These are phyloP conservation scores for Erebia epiphron DNA, from an alignment of 2,888 invertebrate genomes.

Conservation along the genomic window DNA sequence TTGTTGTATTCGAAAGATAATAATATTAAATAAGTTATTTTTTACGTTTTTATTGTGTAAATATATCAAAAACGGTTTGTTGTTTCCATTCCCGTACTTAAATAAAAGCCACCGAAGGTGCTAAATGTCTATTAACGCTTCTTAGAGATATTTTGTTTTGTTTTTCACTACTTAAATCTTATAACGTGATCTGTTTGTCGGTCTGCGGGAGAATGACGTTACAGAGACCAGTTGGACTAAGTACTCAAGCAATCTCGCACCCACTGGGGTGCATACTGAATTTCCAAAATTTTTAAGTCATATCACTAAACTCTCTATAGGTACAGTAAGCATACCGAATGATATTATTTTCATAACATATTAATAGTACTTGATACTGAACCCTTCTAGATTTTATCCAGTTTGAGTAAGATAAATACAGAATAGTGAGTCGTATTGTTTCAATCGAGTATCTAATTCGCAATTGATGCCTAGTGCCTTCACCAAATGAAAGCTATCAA, in stretches of 20 bases:
- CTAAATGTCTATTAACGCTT: slow-evolving; percentile 81
- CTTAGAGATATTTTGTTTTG: slow-evolving; percentile 62
- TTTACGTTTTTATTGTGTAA: slow-evolving; percentile 83
- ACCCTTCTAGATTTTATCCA: slow-evolving; percentile 42
- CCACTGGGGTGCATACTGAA: slow-evolving; percentile 21
- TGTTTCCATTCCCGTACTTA: slow-evolving; percentile 73
- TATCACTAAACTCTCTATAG: slow-evolving; percentile 38
- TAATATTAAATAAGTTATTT: slow-evolving; percentile 84
- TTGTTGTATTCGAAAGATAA: slow-evolving; percentile 83
- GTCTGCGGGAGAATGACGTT: slow-evolving; percentile 45
- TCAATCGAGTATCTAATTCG: slow-evolving; percentile 57
- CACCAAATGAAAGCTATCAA: slow-evolving; percentile 58
- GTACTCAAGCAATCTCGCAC: slow-evolving; percentile 23
- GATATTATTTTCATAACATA: slow-evolving; percentile 46
- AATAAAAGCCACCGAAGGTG: slow-evolving; percentile 77
- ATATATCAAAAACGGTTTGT: slow-evolving; percentile 77
- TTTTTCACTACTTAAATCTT: slow-evolving; percentile 47
- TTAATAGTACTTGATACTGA: slow-evolving; percentile 41
- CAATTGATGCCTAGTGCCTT: slow-evolving; percentile 65
- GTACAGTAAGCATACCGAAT: slow-evolving; percentile 35
- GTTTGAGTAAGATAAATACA: slow-evolving; percentile 43
- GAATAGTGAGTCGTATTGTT: slow-evolving; percentile 56
- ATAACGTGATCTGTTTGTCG: slow-evolving; percentile 51
- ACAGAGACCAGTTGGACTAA: slow-evolving; percentile 15
- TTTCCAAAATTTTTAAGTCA: slow-evolving; percentile 35